These are phyloP conservation scores for Leucoraja ocellata DNA, from an alignment of 2,797 vertebrate species.

Conservation along the genomic window DNA sequence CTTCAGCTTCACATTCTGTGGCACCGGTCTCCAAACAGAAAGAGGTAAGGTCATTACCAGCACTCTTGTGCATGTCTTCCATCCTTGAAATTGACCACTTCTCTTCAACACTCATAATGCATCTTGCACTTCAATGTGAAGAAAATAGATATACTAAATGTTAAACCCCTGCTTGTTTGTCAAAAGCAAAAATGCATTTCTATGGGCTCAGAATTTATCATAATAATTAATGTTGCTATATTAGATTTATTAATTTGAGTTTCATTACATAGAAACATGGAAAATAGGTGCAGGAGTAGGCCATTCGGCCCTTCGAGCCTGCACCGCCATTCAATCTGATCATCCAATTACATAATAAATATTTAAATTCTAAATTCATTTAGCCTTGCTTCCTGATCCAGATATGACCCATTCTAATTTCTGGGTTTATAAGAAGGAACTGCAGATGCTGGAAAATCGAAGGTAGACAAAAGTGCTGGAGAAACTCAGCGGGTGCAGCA, in stretches of 20 bases:
- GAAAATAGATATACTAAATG: background rate
- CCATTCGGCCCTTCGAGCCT: no score
- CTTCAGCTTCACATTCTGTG: conserved; percentile 9
- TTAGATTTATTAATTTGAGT: background rate
- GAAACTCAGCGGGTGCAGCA: no score
- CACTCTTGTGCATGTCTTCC: background rate
- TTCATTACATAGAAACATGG: no score
- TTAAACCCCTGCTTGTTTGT: background rate
- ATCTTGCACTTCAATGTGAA: background rate
- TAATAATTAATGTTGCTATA: background rate
- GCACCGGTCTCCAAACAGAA: background rate
- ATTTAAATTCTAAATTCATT: background rate
- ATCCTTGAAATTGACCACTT: background rate
- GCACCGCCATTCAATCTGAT: no score
- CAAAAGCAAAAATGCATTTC: background rate
- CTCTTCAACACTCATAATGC: background rate
- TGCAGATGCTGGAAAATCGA: no score
- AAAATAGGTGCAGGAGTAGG: no score
- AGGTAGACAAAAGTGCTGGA: no score
- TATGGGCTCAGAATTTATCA: background rate
- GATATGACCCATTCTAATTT: background rate
- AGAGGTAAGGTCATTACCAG: background rate
- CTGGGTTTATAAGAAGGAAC: no score
- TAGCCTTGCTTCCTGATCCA: background rate
- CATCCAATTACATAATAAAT: background rate